Evolutionary conservation across 2,888 invertebrate species (phyloP).

Genomic region (Hedya salicella): DNA sequence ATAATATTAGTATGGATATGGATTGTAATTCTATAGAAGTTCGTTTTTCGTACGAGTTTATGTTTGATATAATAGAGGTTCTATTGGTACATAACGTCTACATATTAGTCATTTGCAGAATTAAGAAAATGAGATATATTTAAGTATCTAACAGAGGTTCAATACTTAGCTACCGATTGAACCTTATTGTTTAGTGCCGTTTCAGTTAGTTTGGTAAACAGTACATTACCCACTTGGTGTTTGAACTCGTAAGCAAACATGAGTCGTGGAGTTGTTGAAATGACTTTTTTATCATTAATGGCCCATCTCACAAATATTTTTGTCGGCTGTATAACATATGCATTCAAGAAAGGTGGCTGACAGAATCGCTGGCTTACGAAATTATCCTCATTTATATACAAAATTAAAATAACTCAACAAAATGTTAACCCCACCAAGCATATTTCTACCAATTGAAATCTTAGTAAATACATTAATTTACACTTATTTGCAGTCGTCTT

Average conservation of each 20-base stretch:
- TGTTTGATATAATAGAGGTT: no score
- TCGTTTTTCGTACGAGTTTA: no score
- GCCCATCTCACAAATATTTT: background rate
- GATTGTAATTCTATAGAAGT: no score
- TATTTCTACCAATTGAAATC: constrained; percentile 60
- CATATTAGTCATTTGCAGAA: no score
- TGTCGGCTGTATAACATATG: background rate
- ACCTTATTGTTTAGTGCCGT: constrained; percentile 6
- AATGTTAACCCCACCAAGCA: constrained; percentile 30
- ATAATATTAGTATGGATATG: no score
- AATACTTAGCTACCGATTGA: constrained; percentile 50
- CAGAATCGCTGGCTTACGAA: background rate
- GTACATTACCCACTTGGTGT: constrained; percentile 7
- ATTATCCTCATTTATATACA: background rate
- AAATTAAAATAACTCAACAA: background rate
- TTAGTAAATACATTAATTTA: constrained; percentile 65
- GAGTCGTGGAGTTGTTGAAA: constrained; percentile 11
- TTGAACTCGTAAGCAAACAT: constrained; percentile 18
- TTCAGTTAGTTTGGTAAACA: constrained; percentile 9
- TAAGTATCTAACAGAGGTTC: no score
- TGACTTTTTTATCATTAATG: constrained; percentile 3
- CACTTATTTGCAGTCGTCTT: constrained; percentile 63
- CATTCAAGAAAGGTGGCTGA: background rate
- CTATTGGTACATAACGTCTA: no score
- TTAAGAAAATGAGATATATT: no score